A percentile compares a stretch with the other conserved stretches of the same genome.
Evolutionary conservation across 2,113 vertebrate genomes (phyloP).

Genomic region (Guaruba guarouba): DNA sequence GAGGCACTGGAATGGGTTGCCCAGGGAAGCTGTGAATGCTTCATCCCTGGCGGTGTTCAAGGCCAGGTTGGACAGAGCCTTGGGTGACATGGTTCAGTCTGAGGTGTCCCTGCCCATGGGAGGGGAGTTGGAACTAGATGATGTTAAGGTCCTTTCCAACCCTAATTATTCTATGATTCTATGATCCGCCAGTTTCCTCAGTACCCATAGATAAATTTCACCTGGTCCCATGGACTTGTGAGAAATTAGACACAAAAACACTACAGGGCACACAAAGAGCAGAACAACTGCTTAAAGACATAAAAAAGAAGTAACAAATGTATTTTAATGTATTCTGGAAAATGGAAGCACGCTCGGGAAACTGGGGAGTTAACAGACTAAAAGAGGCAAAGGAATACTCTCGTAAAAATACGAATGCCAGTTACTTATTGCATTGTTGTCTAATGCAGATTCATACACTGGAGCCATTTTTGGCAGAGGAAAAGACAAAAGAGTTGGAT

Average conservation of each 20-base stretch:
- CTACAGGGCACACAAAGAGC: background rate
- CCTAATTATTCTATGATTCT: no score
- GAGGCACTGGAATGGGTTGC: no score
- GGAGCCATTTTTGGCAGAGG: background rate
- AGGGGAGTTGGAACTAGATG: no score
- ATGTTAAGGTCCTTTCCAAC: no score
- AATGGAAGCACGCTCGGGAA: background rate
- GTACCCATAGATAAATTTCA: background rate
- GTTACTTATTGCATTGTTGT: background rate
- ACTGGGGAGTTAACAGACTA: background rate
- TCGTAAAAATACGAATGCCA: accelerated
- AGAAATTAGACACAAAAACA: background rate
- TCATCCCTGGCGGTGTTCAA: no score
- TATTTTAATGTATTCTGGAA: background rate
- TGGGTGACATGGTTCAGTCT: no score
- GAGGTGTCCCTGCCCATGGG: no score
- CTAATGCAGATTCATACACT: background rate
- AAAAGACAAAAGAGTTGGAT: background rate
- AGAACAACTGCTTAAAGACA: background rate
- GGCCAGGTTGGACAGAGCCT: no score
- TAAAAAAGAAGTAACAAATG: background rate
- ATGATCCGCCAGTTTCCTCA: background rate
- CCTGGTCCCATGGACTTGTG: background rate
- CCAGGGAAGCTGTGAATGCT: no score
- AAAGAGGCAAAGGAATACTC: background rate